A percentile compares a stretch with the other conserved stretches of the same genome.
These are phyloP conservation scores for Periophthalmus magnuspinnatus DNA, from an alignment of 2,797 vertebrate genomes.

Conservation along the genomic window DNA sequence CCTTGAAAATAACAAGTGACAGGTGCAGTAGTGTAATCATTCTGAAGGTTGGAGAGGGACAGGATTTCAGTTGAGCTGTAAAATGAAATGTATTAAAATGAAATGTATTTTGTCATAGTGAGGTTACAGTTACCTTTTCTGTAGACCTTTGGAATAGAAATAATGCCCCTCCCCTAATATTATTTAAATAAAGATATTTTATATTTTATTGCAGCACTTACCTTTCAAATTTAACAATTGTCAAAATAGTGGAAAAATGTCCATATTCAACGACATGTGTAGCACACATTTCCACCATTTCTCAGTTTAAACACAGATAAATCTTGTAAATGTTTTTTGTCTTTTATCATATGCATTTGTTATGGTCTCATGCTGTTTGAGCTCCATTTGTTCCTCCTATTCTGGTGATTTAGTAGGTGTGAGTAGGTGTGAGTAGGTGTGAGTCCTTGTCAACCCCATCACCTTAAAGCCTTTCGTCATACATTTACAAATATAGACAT, in stretches of 20 bases:
- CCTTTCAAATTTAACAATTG: too few relatives aligned
- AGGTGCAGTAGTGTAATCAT: conserved; percentile 19
- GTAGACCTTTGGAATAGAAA: conserved; percentile 7
- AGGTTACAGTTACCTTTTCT: conserved; percentile 5
- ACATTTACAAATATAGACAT: conserved; percentile 28
- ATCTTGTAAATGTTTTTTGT: too few relatives aligned
- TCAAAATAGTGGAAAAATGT: too few relatives aligned
- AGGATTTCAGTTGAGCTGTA: neutral
- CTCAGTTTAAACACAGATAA: too few relatives aligned
- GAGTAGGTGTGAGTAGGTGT: conserved; percentile 60
- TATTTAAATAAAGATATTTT: too few relatives aligned
- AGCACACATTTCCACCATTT: too few relatives aligned
- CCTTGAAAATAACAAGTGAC: neutral
- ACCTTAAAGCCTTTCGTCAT: neutral
- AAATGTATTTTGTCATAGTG: neutral
- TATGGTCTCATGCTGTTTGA: neutral
- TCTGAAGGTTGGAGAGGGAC: conserved; percentile 31
- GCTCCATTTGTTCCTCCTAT: neutral
- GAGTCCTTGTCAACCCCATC: conserved; percentile 13
- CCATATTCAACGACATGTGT: too few relatives aligned
- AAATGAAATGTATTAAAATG: neutral
- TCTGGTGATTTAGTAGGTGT: conserved; percentile 60
- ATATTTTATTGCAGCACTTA: neutral
- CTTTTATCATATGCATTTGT: neutral
- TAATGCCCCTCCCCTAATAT: neutral